Percentiles rank a stretch among this genome's conserved stretches.
Evolutionary conservation across 1,140 invertebrate species (phyloP).

Genomic region (Trichomalopsis sarcophagae): DNA sequence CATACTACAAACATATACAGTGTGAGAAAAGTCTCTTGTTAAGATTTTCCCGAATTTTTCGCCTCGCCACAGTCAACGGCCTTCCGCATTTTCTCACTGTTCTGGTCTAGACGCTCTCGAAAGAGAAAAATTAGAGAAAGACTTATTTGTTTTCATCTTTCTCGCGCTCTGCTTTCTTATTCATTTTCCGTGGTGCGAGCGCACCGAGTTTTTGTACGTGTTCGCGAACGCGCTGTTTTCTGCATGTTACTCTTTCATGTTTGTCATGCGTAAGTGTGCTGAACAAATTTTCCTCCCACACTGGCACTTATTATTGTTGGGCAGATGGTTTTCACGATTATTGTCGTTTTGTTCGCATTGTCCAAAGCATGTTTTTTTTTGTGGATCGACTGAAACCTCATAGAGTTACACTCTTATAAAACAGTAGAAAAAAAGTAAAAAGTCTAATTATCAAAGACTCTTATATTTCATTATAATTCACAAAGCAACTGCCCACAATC

Average conservation of each 20-base stretch:
- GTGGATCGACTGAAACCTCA: too few species aligned
- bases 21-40: neutral
- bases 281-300: neutral
- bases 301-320: neutral
- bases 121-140: neutral
- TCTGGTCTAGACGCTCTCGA: neutral
- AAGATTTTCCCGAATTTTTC: neutral
- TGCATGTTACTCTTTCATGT: neutral
- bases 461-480: too few species aligned
- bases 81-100: neutral
- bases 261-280: neutral
- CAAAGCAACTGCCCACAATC: neutral
- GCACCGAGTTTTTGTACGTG: neutral
- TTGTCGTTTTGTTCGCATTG: too few species aligned
- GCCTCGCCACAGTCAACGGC: too few species aligned
- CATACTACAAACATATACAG: too few species aligned
- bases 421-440: too few species aligned
- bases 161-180: neutral
- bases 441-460: too few species aligned
- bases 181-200: neutral
- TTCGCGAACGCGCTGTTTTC: neutral
- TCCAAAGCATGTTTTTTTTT: too few species aligned
- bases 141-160: neutral
- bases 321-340: neutral
- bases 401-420: too few species aligned